These are phyloP conservation scores for Nomada lathburiana DNA, from an alignment of 2,888 invertebrate genomes.

Conservation along the genomic window DNA sequence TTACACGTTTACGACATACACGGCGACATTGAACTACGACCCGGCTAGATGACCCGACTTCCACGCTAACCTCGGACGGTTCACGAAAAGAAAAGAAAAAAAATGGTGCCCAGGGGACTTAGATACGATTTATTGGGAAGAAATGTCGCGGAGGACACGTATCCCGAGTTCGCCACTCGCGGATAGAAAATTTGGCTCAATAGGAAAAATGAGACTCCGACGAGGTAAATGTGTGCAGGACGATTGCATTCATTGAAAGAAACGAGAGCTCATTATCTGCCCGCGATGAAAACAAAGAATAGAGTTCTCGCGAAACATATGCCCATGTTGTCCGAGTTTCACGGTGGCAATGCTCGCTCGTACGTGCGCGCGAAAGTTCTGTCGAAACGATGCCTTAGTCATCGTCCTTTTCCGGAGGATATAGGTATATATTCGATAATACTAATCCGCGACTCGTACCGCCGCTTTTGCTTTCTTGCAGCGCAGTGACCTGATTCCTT, in stretches of 20 bases:
- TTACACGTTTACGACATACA: constrained; percentile 63
- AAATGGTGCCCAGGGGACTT: no score
- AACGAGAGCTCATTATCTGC: neutral
- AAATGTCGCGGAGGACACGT: neutral
- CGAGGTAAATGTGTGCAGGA: neutral
- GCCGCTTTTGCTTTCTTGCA: constrained; percentile 83
- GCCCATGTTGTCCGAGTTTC: constrained; percentile 6
- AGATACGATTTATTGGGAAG: neutral
- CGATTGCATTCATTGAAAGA: neutral
- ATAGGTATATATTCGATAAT: constrained; percentile 79
- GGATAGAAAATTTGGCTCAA: no score
- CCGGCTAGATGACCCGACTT: constrained; percentile 57
- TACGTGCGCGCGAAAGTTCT: constrained; percentile 73
- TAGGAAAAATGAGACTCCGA: neutral
- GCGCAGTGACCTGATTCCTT: constrained; percentile 84
- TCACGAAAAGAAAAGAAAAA: no score
- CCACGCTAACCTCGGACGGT: constrained; percentile 32
- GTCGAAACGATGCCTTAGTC: constrained; percentile 75
- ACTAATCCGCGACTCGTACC: constrained; percentile 79
- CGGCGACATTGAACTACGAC: constrained; percentile 71
- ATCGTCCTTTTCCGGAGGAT: constrained; percentile 77
- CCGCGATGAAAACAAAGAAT: constrained; percentile 12
- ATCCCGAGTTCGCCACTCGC: no score
- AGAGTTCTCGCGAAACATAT: constrained; percentile 45
- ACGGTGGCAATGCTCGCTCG: constrained; percentile 42